Conservation (phyloP, 2,888 invertebrate species). For the Tenthredo scrophulariae region DNA sequence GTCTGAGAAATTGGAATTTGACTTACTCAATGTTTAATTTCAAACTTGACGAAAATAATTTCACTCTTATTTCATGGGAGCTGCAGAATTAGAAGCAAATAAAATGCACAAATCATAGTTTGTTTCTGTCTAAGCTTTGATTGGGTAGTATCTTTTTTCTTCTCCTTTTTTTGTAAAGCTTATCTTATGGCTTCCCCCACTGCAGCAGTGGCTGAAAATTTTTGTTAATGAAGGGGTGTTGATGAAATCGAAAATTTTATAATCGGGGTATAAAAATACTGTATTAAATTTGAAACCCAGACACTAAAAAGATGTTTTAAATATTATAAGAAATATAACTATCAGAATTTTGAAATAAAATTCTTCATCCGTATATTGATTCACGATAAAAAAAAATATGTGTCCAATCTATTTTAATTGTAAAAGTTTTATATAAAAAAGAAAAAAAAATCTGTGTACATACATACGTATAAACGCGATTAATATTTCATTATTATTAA, state of each 20-base stretch:
- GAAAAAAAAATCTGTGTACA: background rate
- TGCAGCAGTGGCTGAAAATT: constrained; percentile 32
- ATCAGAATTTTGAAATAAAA: constrained; percentile 14
- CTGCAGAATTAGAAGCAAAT: background rate
- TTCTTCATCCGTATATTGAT: background rate
- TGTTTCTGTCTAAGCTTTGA: background rate
- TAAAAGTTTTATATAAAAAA: background rate
- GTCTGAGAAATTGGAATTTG: background rate
- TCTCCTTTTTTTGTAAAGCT: background rate
- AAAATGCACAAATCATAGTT: background rate
- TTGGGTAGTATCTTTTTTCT: background rate
- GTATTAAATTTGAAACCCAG: constrained; percentile 6
- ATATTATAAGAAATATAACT: constrained; percentile 20
- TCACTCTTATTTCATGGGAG: background rate
- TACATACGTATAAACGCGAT: constrained; percentile 15
- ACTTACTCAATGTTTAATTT: background rate
- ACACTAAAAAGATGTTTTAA: constrained; percentile 20
- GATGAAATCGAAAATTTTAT: constrained; percentile 14
- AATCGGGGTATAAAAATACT: background rate
- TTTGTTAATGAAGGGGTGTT: background rate
- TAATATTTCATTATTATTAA: constrained; percentile 6
- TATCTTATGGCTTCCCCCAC: background rate
- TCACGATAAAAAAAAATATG: background rate
- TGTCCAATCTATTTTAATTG: constrained; percentile 19
- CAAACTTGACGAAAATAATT: background rate